Base-by-base conservation (phyloP, 2,888 invertebrate genomes). In the Leptogaster cylindrica region DNA sequence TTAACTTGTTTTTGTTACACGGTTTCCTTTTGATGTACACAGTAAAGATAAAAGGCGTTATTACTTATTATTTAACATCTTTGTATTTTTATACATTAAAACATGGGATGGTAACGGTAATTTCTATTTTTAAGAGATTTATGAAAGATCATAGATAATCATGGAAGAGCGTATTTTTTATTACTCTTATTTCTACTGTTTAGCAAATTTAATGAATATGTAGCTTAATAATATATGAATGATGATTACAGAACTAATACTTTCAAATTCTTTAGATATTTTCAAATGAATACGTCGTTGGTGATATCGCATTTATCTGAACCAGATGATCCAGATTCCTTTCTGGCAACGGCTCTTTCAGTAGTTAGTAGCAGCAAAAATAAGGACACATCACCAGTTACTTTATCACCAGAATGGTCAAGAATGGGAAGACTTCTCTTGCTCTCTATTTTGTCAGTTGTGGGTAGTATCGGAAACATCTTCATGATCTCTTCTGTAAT, bases 401-500 rank as follows among this genome's bases (percentile, higher is more conserved):
- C 87, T 0, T 75, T 90, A 23, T 86, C 84, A 72, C 81, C 84
- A 0, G 87, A 88, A 67, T 90, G 90, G 90, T 85, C 90, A 3
- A 83, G 88, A 20, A 83, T 90, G 20, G 87, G 85, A 1, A 82
- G 89, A 10, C 83, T 92, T 0, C 76, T 90, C 4, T 79, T 89
- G 28, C 80, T 89, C 58, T 86, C 87, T 0, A 84, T 86, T 2
- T 82, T 89, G 70, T 85, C 89, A 0, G 85, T 88, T 1, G 79
- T 88, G 51, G 89, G 89, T 7, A 88, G 87, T 73, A 84, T 89
- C 76, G 92, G 91, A 0, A 89, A 90, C 75, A 87, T 90, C 12
- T 92, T 89, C 76, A 86, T 91, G 82, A 90, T 90, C 70, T 90
- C 89, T 71, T 85, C 89, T 4, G 85, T 89, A 67, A 88, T 89